phyloP scores from a whole-genome alignment of 1,140 invertebrate species.

The Conopomorpha cramerella region DNA sequence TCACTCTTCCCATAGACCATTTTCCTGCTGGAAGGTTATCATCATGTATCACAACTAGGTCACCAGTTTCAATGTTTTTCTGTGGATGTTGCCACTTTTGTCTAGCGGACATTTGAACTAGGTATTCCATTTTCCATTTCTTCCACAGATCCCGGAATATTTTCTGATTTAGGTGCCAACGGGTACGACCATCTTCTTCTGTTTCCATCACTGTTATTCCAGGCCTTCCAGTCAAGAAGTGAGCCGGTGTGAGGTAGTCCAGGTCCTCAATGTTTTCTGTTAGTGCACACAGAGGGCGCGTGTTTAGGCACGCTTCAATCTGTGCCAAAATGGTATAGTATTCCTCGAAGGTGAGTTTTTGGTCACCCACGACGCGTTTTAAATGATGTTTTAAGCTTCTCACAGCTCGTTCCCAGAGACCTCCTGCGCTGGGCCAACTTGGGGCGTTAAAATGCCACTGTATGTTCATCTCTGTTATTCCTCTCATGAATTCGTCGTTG shows the following conservation, averaged over 20 bases:
- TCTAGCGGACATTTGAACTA: conserved; percentile 9
- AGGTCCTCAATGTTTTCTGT: conserved; percentile 16
- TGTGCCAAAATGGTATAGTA: conserved; percentile 13
- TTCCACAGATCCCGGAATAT: conserved; percentile 7
- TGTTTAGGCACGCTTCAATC: conserved; percentile 19
- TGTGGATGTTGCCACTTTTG: conserved; percentile 11
- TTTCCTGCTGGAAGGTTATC: conserved; percentile 14
- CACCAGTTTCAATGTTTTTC: conserved; percentile 10
- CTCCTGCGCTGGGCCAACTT: conserved; percentile 18
- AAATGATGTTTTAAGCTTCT: conserved; percentile 21
- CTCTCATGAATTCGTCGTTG: background rate
- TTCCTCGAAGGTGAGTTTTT: conserved; percentile 19
- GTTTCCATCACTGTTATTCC: conserved; percentile 5
- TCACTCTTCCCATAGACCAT: conserved; percentile 15
- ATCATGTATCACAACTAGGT: conserved; percentile 30
- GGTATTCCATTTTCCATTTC: conserved; percentile 14
- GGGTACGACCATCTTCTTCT: conserved; percentile 1
- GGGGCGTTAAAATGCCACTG: conserved; percentile 11
- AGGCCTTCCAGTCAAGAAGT: conserved; percentile 17
- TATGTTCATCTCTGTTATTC: conserved; percentile 5
- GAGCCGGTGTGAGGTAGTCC: conserved; percentile 11
- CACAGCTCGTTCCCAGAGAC: conserved; percentile 27
- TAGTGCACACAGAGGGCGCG: conserved; percentile 17
- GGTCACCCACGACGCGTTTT: conserved; percentile 11
- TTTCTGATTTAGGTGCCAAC: conserved; percentile 6